Evolutionary conservation across 2,797 vertebrate species (phyloP).

Genomic region (Falco novaeseelandiae): DNA sequence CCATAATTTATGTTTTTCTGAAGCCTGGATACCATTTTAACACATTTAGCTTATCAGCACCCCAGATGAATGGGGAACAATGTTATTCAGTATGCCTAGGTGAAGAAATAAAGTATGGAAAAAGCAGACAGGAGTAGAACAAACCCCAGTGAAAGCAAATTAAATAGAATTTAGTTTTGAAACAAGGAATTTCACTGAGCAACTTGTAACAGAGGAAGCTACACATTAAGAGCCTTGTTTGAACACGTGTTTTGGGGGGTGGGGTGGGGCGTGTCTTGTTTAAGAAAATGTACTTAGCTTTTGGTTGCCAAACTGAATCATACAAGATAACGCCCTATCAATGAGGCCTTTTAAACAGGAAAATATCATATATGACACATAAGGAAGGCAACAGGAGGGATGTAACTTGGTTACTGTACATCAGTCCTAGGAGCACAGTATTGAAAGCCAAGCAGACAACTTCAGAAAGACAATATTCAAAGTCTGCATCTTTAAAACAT

Average conservation of each 20-base stretch:
- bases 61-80: not conserved
- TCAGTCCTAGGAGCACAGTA: not conserved
- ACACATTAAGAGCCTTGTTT: not conserved
- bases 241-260: fast-evolving
- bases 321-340: not conserved
- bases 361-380: not conserved
- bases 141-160: not conserved
- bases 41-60: not conserved
- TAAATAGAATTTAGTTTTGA: not conserved
- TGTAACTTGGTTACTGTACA: not conserved
- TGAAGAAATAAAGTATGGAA: not conserved
- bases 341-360: not conserved
- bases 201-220: not conserved
- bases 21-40: not conserved
- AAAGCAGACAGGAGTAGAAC: not conserved
- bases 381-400: not conserved
- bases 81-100: not conserved
- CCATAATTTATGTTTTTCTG: not conserved
- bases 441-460: not conserved
- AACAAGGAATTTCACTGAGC: not conserved
- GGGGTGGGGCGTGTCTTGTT: not conserved
- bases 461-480: not conserved
- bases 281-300: not conserved
- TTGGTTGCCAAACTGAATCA: not conserved
- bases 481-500: not conserved